Conservation (phyloP, 2,113 vertebrate genomes). For the Heterocephalus glaber region DNA sequence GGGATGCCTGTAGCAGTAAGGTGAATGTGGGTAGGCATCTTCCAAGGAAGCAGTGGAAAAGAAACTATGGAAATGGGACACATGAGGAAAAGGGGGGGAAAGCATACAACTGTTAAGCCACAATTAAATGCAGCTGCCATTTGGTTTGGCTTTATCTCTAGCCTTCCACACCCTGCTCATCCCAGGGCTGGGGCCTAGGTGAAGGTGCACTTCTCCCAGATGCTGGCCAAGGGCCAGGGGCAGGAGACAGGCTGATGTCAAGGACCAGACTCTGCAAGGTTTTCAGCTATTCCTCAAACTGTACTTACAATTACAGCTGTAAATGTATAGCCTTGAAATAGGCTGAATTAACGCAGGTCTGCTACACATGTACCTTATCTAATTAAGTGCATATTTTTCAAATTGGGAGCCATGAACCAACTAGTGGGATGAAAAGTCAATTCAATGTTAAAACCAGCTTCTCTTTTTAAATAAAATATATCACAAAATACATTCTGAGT, state of each 20-base stretch:
- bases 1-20: not conserved
- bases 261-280: not conserved
- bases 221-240: not conserved
- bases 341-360: not conserved
- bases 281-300: not conserved
- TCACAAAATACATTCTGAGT: not conserved
- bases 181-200: not conserved
- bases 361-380: not conserved
- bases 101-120: not conserved
- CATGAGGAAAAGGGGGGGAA: too few relatives aligned
- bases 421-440: not conserved
- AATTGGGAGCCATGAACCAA: not conserved
- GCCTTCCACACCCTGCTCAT: not conserved
- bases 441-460: not conserved
- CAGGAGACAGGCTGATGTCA: not conserved
- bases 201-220: not conserved
- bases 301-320: not conserved
- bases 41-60: not conserved
- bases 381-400: not conserved
- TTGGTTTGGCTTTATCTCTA: not conserved
- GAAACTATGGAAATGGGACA: not conserved
- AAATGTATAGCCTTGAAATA: not conserved
- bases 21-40: not conserved
- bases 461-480: not conserved
- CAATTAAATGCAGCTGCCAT: not conserved